These are phyloP conservation scores for Hydrozoanthus tunicans DNA, from an alignment of 64 coral and sea anemone genomes.

Conservation along the genomic window DNA sequence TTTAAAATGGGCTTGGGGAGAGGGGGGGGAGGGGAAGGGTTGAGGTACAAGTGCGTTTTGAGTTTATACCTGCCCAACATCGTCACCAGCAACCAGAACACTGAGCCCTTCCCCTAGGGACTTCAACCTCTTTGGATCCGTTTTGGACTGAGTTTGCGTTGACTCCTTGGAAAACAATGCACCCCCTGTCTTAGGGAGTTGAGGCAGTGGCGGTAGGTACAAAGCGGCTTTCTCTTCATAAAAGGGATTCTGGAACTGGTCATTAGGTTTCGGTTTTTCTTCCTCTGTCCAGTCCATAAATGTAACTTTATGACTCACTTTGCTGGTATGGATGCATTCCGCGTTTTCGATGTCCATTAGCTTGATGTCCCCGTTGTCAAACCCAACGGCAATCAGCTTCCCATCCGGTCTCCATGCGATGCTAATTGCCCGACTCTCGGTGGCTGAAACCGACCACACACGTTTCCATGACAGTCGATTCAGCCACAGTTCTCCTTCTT, in stretches of 20 bases:
- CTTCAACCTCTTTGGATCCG: conserved; percentile 85
- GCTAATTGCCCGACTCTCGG: conserved; percentile 63
- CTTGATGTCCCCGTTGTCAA: conserved; percentile 73
- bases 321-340: conserved; percentile 81
- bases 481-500: conserved; percentile 93
- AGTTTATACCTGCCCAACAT: conserved; percentile 58
- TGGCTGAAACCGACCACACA: conserved; percentile 77
- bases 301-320: conserved; percentile 43
- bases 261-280: conserved; percentile 2
- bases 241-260: conserved; percentile 4
- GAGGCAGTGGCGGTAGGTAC: conserved; percentile 70
- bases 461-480: conserved; percentile 94
- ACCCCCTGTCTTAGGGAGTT: conserved; percentile 77
- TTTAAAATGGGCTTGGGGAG: too few species aligned
- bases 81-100: conserved; percentile 78
- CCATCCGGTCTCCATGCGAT: conserved; percentile 95
- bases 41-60: too few species aligned
- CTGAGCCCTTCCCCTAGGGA: conserved; percentile 75
- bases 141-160: conserved; percentile 42
- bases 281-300: conserved; percentile 85
- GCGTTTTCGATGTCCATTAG: conserved; percentile 92
- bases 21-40: too few species aligned
- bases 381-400: conserved; percentile 86
- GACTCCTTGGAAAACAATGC: conserved; percentile 78
- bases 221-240: conserved; percentile 75